Evolutionary conservation across 2,888 invertebrate genomes (phyloP).

Genomic region (Automeris io): DNA sequence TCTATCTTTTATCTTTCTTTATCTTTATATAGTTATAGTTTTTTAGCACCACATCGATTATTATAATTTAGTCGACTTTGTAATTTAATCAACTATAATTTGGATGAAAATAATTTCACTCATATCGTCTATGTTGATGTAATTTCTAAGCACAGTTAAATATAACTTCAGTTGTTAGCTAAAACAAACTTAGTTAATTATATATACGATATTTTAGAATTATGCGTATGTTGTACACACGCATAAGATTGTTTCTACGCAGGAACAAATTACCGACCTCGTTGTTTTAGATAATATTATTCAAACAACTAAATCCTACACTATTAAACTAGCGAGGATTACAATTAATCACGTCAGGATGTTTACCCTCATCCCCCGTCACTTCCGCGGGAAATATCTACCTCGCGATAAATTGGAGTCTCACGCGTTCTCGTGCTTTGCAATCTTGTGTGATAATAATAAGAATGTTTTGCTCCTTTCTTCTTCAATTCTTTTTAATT

Average conservation of each 20-base stretch:
- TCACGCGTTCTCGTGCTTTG: constrained; percentile 30
- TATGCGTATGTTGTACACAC: too few relatives aligned
- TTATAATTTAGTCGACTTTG: too few relatives aligned
- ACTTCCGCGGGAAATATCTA: constrained; percentile 62
- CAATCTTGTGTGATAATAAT: constrained; percentile 27
- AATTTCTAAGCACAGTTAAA: too few relatives aligned
- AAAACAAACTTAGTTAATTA: background rate
- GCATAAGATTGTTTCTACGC: constrained; percentile 17
- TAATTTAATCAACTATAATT: too few relatives aligned
- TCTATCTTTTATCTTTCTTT: too few relatives aligned
- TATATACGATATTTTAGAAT: background rate
- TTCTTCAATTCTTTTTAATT: too few relatives aligned
- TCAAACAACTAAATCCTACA: constrained; percentile 63
- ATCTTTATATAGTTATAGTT: too few relatives aligned
- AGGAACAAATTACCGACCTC: constrained; percentile 36
- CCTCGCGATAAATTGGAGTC: constrained; percentile 61
- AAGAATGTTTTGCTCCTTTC: constrained; percentile 29
- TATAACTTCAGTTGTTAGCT: background rate
- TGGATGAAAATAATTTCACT: too few relatives aligned
- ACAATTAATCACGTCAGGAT: constrained; percentile 72
- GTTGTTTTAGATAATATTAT: constrained; percentile 46
- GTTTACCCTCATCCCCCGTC: constrained; percentile 70
- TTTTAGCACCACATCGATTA: too few relatives aligned
- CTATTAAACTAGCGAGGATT: constrained; percentile 68
- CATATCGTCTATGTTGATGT: too few relatives aligned